Evolutionary conservation across 2,888 invertebrate genomes (phyloP).

Genomic region (Prosapia bicincta): DNA sequence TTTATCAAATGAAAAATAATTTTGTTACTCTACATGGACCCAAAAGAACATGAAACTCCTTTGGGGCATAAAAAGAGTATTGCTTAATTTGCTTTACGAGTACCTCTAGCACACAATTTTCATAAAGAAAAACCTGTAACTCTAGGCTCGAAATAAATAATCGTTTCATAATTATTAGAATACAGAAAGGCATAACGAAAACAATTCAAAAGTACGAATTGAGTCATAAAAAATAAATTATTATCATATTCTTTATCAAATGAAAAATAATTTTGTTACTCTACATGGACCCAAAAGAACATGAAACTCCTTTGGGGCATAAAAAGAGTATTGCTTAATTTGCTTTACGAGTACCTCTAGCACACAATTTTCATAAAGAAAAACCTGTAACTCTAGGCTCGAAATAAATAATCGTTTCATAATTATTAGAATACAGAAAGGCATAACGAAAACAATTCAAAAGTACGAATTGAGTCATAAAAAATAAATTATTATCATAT

Average conservation of each 20-base stretch:
- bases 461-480: too few relatives aligned
- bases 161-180: too few relatives aligned
- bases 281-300: neutral
- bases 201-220: too few relatives aligned
- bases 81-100: neutral
- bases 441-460: too few relatives aligned
- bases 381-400: neutral
- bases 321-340: neutral
- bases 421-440: too few relatives aligned
- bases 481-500: too few relatives aligned
- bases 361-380: neutral
- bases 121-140: neutral
- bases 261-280: neutral
- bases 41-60: too few relatives aligned
- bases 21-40: too few relatives aligned
- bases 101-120: neutral
- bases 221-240: too few relatives aligned
- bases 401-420: neutral
- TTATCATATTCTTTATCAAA: too few relatives aligned
- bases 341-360: neutral
- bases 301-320: neutral
- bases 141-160: neutral
- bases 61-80: neutral
- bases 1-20: too few relatives aligned
- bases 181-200: too few relatives aligned